A percentile compares a stretch with the other conserved stretches of the same genome.
These are phyloP conservation scores for Micrasema minimum DNA, from an alignment of 1,140 invertebrate genomes.

Conservation along the genomic window DNA sequence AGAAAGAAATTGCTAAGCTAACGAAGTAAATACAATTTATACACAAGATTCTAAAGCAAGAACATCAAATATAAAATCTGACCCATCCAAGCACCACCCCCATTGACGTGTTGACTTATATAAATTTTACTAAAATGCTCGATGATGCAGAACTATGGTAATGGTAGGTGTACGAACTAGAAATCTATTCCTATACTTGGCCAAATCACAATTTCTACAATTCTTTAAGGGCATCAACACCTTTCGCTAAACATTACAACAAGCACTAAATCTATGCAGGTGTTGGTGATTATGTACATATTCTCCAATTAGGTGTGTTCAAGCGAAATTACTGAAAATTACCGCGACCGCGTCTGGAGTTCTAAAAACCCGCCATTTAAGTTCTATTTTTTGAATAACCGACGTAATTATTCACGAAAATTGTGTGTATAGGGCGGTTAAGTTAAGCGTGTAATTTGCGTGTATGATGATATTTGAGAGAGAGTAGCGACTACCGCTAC, in stretches of 20 bases:
- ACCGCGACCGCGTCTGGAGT: background rate
- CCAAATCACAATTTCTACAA: conserved; percentile 41
- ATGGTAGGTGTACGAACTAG: conserved; percentile 29
- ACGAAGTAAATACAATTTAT: conserved; percentile 44
- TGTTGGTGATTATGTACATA: conserved; percentile 47
- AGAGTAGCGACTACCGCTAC: background rate
- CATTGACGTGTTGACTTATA: conserved; percentile 16
- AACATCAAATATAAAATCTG: conserved; percentile 50
- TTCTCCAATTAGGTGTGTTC: background rate
- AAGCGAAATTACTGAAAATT: background rate
- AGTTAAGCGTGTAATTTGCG: conserved; percentile 24
- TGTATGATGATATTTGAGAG: conserved; percentile 10
- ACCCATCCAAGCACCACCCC: conserved; percentile 51
- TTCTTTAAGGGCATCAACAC: conserved; percentile 42
- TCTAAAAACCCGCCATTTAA: too few species aligned
- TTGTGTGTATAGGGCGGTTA: conserved; percentile 14
- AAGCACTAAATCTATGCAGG: conserved; percentile 51
- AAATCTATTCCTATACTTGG: conserved; percentile 31
- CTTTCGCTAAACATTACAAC: conserved; percentile 50
- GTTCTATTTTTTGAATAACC: too few species aligned
- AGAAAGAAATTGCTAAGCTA: conserved; percentile 51
- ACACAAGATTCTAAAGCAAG: conserved; percentile 48
- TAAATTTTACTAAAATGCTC: conserved; percentile 33
- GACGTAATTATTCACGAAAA: background rate
- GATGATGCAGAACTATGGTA: conserved; percentile 37